Evolutionary conservation across 2,888 invertebrate genomes (phyloP), one percentile per base, ranked within the genome.

Genomic region (Xanthia icteritia): DNA sequence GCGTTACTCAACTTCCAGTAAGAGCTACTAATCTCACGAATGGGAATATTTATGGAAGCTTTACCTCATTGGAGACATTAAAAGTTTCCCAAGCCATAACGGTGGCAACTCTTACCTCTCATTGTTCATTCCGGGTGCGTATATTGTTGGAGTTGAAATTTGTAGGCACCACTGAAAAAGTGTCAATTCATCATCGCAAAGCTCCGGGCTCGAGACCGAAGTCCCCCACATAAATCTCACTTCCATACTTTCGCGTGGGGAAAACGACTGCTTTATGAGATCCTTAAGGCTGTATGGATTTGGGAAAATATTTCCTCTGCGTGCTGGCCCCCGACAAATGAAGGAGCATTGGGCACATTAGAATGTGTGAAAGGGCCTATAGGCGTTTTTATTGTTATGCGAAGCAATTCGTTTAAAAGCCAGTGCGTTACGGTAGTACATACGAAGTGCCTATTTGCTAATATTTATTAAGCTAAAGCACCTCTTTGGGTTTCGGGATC

Each of bases 281-380:
- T 96, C 96, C 96, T 97, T 96, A 96, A 96, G 97, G 96, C 96
- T 95, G 96, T 97, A 97, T 97, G 97, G 97, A 97, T 97, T 97
- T 96, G 95, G 95, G 94, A 94, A 96, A 97, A 97, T 97, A 97
- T 97, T 96, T 96, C 96, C 95, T 94, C 93, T 94, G 92, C 96
- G 95, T 96, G 95, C 95, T 94, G 92, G 95, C 95, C 95, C 94
- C 94, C 95, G 94, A 94, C 96, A 96, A 96, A 96, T 96, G 95
- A 96, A 96, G 94, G 96, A 94, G 94, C 94, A 93, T 94, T 95
- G 94, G 92, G 95, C 94, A 95, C 95, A 95, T 96, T 95, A 96
- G 95, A 95, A 96, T 96, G 96, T 96, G 96, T 95, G 95, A 94
- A 95, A 95, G 94, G 94, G 94, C 95, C 95, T 92, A 94, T 94